Percentiles rank a stretch among this genome's conserved stretches.
Evolutionary conservation across 2,113 vertebrate genomes (phyloP).

Genomic region (Solea solea): DNA sequence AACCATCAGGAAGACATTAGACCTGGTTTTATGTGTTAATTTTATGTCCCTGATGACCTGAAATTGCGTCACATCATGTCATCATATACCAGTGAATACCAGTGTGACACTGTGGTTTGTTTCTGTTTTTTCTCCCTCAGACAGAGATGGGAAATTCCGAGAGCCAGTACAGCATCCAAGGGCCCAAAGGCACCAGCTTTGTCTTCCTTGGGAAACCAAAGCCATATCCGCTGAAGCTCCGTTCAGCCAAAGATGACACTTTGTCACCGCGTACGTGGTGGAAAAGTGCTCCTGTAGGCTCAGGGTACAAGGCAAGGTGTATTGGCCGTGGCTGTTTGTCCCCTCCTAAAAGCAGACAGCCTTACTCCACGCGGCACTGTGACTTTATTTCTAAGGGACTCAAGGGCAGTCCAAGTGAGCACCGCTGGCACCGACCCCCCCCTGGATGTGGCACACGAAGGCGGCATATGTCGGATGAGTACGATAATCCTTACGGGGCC

Average conservation of each 20-base stretch:
- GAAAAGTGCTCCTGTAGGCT: constrained; percentile 70
- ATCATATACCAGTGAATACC: background rate
- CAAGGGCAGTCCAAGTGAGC: constrained; percentile 73
- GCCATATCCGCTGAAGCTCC: constrained; percentile 88
- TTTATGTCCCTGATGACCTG: constrained; percentile 18
- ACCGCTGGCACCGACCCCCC: constrained; percentile 73
- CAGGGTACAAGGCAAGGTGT: constrained; percentile 87
- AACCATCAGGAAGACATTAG: constrained; percentile 31
- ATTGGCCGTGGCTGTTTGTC: constrained; percentile 89
- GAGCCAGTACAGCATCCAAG: constrained; percentile 95
- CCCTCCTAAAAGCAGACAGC: constrained; percentile 86
- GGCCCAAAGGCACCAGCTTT: constrained; percentile 82
- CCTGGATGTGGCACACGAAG: constrained; percentile 74
- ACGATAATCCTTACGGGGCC: constrained; percentile 71
- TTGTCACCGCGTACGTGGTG: constrained; percentile 85
- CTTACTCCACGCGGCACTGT: constrained; percentile 84
- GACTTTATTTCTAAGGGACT: constrained; percentile 83
- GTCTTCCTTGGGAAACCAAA: constrained; percentile 86
- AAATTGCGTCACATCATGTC: constrained; percentile 29
- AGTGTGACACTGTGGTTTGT: constrained; percentile 6
- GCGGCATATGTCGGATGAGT: constrained; percentile 76
- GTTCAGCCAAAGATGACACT: constrained; percentile 85
- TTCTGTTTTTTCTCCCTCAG: constrained; percentile 69
- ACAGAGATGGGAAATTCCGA: constrained; percentile 96
- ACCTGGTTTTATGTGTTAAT: constrained; percentile 26